Evolutionary conservation across 2,113 vertebrate genomes (phyloP), one percentile per base, ranked within the genome.

Genomic region (Pedionomus torquatus): DNA sequence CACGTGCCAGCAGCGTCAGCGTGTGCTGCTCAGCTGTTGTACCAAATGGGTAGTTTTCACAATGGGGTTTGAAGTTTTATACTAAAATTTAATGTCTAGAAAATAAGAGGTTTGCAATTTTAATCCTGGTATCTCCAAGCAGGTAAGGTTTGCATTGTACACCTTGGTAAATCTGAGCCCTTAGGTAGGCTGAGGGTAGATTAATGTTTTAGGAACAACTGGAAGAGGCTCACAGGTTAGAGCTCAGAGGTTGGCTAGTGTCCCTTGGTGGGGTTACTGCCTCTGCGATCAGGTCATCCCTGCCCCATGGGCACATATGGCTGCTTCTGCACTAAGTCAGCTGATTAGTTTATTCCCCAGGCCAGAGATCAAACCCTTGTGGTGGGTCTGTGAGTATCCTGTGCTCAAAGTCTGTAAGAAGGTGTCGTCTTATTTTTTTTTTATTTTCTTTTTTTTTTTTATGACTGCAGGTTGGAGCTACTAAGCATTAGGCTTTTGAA

Each of bases 41-140:
- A 70, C 64, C 64, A 37, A 86, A 74, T 11, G 26, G n/a, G 44
- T 77, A 66, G 70, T 72, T 94, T 95, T 94, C 95, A 89, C 90
- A 78, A 28, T 10, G 39, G 68, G 57, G 7, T 58, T 96, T 77
- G 80, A 77, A 65, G 90, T 72, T 97, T 96, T n/a, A 90, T 83
- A 55, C 68, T 90, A 12, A 65, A 55, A 90, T 85, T 90, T 92
- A 88, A 94, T 76, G 18, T 58, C 92, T 93, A 83, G 85, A 92
- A 97, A 94, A 94, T 83, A 88, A 68, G 33, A 5, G 21, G 46
- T 48, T 95, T 75, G 51, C 2, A 2, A 4, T 69, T 95, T 94
- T 80, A 94, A 88, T 63, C 44, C 25, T 18, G 61, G 2, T 57
- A 65, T 68, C 33, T 43, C 24, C 9, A n/a, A 20, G 58, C 66